Evolutionary conservation across 2,113 vertebrate species (phyloP), one percentile per base, ranked within the genome.

Genomic region (Motacilla alba): DNA sequence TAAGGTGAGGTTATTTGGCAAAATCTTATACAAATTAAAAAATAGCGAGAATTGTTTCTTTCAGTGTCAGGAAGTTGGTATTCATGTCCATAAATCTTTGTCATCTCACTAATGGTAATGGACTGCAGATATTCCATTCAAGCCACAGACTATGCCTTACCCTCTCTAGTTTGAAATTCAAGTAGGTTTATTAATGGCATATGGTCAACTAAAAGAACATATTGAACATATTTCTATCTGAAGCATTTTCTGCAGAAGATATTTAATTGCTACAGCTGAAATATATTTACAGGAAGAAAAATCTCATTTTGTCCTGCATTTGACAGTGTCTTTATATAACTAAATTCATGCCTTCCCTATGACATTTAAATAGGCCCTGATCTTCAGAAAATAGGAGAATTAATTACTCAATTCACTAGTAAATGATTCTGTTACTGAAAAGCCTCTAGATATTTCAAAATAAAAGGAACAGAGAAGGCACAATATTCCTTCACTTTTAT

Each of bases 341-440:
- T 75, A 77, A 83, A 95, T 93, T 90, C 2, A 35, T 73, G 67
- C 39, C 41, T 93, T 90, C 56, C 35, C 46, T 43, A 13, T 86
- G 67, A 77, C 84, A 89, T 93, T 93, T 86, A 89, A 94, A 69
- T 63, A 81, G 27, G 47, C 27, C 49, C 49, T 50, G 46, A 87
- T 86, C 55, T 90, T 90, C 64, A 88, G 59, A 96, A 92, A 88
- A 83, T 66, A 17, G 35, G 24, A 90, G 33, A 81, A 92, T 83
- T 4, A 87, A 78, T 92, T 87, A 92, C 76, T 82, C 31, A 31
- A 90, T 89, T 92, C 39, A 77, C 33, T 60, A 69, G 63, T 79
- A 44, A 87, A 56, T 83, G 30, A 82, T 78, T 74, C 64, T 78
- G 39, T 43, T 89, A 41, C 22, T 72, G 75, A 82, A 90, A 87